A percentile compares a stretch with the other conserved stretches of the same genome.
Conservation (phyloP, 2,113 vertebrate genomes). For the Ameiurus melas region DNA sequence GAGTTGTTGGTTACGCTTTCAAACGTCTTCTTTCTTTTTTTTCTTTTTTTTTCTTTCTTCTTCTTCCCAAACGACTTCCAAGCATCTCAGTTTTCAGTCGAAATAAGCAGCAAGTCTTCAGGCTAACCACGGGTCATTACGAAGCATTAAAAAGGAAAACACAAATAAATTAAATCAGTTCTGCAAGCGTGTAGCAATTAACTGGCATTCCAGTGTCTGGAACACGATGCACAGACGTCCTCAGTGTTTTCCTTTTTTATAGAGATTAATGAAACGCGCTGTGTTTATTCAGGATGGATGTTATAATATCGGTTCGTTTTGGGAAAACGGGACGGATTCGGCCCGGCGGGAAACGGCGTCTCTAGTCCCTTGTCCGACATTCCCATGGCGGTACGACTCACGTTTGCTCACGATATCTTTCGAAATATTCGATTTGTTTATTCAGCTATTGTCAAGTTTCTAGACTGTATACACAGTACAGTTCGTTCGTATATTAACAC, state of each 20-base stretch:
- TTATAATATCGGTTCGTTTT: background rate
- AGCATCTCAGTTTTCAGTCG: too few relatives aligned
- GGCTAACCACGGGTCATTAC: background rate
- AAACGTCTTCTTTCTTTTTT: too few relatives aligned
- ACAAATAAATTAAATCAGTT: background rate
- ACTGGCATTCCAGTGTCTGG: background rate
- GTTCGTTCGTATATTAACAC: background rate
- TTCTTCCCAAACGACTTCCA: too few relatives aligned
- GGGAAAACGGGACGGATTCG: too few relatives aligned
- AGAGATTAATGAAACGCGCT: too few relatives aligned
- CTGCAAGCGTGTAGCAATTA: background rate
- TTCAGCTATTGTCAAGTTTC: background rate
- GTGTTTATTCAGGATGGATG: background rate
- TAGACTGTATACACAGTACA: background rate
- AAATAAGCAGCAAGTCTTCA: background rate
- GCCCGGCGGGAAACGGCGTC: too few relatives aligned
- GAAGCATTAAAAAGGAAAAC: background rate
- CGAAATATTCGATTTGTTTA: background rate
- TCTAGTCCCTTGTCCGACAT: too few relatives aligned
- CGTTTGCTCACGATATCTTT: background rate
- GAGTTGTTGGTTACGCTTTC: too few relatives aligned
- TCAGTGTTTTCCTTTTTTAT: background rate
- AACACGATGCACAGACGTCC: background rate
- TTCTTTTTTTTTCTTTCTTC: too few relatives aligned
- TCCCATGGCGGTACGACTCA: too few relatives aligned